These are phyloP conservation scores for Dermatemys mawii DNA, from an alignment of 2,113 vertebrate genomes.

Conservation along the genomic window DNA sequence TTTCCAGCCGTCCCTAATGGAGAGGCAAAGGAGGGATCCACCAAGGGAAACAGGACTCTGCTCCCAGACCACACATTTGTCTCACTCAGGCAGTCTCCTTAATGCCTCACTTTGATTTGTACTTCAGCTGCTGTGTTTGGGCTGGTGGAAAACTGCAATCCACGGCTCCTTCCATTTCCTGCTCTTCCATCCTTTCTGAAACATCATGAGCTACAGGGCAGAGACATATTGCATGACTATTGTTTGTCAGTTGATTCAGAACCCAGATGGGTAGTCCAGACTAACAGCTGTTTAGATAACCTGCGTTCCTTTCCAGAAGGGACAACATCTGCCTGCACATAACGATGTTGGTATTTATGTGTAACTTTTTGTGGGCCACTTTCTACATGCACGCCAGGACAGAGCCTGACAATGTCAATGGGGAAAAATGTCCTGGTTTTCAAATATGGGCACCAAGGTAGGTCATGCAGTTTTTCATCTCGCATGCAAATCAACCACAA, in stretches of 20 bases:
- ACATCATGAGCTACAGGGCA: background rate
- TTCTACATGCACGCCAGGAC: background rate
- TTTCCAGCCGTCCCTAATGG: slow-evolving; percentile 2
- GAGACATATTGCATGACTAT: slow-evolving; percentile 5
- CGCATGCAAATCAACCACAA: background rate
- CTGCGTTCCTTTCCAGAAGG: slow-evolving; percentile 56
- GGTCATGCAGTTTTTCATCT: background rate
- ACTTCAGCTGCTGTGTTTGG: slow-evolving; percentile 51
- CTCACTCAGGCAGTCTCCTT: slow-evolving; percentile 34
- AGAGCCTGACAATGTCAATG: background rate
- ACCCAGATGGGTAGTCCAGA: slow-evolving; percentile 28
- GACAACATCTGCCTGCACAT: slow-evolving; percentile 34
- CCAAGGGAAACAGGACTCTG: slow-evolving; percentile 26
- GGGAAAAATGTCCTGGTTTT: background rate
- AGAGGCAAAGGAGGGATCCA: slow-evolving; percentile 29
- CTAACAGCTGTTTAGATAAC: slow-evolving; percentile 50
- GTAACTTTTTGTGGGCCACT: background rate
- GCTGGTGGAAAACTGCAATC: background rate
- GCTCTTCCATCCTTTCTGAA: slow-evolving; percentile 41
- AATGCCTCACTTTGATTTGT: background rate
- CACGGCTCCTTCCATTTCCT: slow-evolving; percentile 39
- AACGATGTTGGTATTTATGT: background rate
- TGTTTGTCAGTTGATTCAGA: slow-evolving; percentile 16
- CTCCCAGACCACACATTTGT: slow-evolving; percentile 27
- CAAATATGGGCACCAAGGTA: background rate